These are phyloP conservation scores for Siniperca chuatsi DNA, from an alignment of 2,113 vertebrate genomes.

Conservation along the genomic window DNA sequence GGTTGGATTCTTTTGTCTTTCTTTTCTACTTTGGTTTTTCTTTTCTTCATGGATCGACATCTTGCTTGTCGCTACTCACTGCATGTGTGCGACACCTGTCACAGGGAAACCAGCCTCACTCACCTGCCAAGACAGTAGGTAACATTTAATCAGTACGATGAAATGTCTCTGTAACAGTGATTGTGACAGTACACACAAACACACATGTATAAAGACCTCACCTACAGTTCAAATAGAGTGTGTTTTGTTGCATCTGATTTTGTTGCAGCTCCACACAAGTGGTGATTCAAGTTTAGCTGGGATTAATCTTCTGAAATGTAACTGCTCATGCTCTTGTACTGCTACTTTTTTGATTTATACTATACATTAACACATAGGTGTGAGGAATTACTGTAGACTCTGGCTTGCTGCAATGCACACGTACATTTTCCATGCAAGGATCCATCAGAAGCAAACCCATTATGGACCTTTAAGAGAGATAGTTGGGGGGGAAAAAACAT, in stretches of 20 bases:
- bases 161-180: constrained; percentile 23
- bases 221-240: not conserved
- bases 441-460: constrained; percentile 37
- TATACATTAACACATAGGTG: constrained; percentile 16
- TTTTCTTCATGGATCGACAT: constrained; percentile 49
- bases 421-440: constrained; percentile 28
- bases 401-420: constrained; percentile 12
- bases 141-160: constrained; percentile 76
- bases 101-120: constrained; percentile 82
- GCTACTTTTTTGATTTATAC: constrained; percentile 14
- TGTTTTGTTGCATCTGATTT: not conserved
- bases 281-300: constrained; percentile 12
- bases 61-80: constrained; percentile 56
- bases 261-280: not conserved
- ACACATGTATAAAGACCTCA: not conserved
- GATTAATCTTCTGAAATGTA: constrained; percentile 19
- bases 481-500: not conserved
- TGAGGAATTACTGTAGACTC: constrained; percentile 19
- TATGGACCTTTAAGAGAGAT: constrained; percentile 46
- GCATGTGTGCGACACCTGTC: constrained; percentile 64
- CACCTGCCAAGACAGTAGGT: constrained; percentile 88
- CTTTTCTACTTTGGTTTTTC: constrained; percentile 38
- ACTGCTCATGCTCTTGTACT: not conserved
- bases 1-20: constrained; percentile 48
- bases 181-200: not conserved